These are phyloP conservation scores for Riptortus pedestris DNA, from an alignment of 1,140 invertebrate genomes.

Conservation along the genomic window DNA sequence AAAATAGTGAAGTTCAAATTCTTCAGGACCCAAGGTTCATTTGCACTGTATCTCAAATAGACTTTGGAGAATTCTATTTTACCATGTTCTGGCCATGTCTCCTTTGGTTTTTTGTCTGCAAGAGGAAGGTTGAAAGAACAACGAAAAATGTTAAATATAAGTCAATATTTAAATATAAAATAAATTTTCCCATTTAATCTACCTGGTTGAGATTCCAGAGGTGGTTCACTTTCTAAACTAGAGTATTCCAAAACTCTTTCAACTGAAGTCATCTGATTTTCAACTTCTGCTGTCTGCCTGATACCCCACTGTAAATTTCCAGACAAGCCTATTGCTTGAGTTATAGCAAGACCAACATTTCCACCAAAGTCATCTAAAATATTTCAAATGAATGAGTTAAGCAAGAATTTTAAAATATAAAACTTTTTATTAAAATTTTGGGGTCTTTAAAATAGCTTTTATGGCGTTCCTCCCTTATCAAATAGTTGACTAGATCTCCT, in stretches of 20 bases:
- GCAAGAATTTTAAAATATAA: neutral
- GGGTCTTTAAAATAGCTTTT: neutral
- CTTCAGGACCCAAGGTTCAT: conserved; percentile 56
- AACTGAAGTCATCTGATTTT: conserved; percentile 72
- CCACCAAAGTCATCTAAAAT: conserved; percentile 41
- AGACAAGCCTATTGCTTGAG: conserved; percentile 68
- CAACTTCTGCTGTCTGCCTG: conserved; percentile 55
- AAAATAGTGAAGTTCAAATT: conserved; percentile 38
- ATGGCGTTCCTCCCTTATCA: neutral
- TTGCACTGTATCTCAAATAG: conserved; percentile 50
- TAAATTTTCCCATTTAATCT: too few species aligned
- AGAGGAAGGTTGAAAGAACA: too few species aligned
- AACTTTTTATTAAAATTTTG: too few species aligned
- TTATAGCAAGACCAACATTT: conserved; percentile 75
- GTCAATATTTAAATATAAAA: too few species aligned
- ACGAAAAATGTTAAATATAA: too few species aligned
- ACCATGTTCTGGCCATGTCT: conserved; percentile 38
- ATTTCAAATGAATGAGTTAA: neutral
- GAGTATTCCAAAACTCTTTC: conserved; percentile 68
- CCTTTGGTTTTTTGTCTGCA: conserved; percentile 35
- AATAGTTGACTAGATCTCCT: too few species aligned
- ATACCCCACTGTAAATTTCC: conserved; percentile 78
- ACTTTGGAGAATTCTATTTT: conserved; percentile 51
- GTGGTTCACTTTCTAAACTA: conserved; percentile 47
- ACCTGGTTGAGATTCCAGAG: conserved; percentile 38